These are phyloP conservation scores for Leptinotarsa defecta DNA, from an alignment of 1,140 invertebrate species.

Conservation along the genomic window DNA sequence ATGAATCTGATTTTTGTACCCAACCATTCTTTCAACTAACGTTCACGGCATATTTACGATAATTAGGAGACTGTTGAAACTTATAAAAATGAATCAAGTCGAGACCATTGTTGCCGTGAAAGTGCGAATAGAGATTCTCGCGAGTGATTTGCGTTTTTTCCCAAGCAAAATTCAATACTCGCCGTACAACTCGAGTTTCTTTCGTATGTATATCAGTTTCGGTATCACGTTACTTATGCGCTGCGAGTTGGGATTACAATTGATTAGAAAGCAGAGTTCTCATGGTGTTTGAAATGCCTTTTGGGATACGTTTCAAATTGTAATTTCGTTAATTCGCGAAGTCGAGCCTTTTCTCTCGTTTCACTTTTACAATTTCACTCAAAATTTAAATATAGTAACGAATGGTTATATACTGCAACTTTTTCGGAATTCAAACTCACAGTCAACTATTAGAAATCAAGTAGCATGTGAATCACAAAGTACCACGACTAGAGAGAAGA, in stretches of 20 bases:
- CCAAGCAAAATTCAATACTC: neutral
- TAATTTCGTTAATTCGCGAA: neutral
- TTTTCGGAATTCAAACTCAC: too few relatives aligned
- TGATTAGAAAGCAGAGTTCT: neutral
- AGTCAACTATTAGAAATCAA: too few relatives aligned
- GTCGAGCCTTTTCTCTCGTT: too few relatives aligned
- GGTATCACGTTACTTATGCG: neutral
- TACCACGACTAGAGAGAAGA: too few relatives aligned
- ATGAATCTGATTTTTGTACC: neutral
- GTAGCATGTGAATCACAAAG: too few relatives aligned
- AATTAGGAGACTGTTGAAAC: neutral
- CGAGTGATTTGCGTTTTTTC: neutral
- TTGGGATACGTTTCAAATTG: neutral
- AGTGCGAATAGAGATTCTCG: neutral
- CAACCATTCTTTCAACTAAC: neutral
- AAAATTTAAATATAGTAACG: too few relatives aligned
- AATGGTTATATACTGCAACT: too few relatives aligned
- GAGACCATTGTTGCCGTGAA: neutral
- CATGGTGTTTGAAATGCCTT: neutral
- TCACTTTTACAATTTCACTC: too few relatives aligned
- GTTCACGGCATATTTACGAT: neutral
- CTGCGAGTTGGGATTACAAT: neutral
- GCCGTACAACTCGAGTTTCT: neutral
- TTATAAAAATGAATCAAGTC: neutral
- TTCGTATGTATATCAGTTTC: neutral